These are phyloP conservation scores for Eudasyphora cyanicolor DNA, from an alignment of 2,888 invertebrate genomes.

Conservation along the genomic window DNA sequence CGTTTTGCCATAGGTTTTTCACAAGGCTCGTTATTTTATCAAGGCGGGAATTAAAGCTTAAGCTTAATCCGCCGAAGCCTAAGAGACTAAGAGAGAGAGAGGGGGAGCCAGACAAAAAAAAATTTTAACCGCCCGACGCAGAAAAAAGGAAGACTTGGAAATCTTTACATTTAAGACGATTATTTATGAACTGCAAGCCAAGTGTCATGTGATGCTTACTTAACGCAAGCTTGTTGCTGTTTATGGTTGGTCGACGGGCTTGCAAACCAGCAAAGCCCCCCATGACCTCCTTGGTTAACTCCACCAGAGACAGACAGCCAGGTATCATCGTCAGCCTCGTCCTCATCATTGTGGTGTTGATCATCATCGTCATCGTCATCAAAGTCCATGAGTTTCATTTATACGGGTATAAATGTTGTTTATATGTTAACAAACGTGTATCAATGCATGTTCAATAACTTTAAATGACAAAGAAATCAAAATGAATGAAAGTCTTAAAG, in stretches of 20 bases:
- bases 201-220: slow-evolving; percentile 68
- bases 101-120: background rate
- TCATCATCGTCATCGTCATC: slow-evolving; percentile 3
- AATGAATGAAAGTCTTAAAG: slow-evolving; percentile 67
- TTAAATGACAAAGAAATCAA: slow-evolving; percentile 66
- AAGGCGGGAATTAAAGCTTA: slow-evolving; percentile 62
- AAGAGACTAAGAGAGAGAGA: slow-evolving; percentile 4
- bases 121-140: background rate
- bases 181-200: slow-evolving; percentile 69
- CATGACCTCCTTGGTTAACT: background rate
- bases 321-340: background rate
- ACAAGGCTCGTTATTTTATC: background rate
- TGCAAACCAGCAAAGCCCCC: slow-evolving; percentile 19
- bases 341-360: slow-evolving; percentile 21
- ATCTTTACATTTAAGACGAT: slow-evolving; percentile 67
- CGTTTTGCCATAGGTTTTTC: background rate
- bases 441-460: slow-evolving; percentile 78
- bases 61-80: slow-evolving; percentile 57
- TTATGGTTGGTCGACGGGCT: no score
- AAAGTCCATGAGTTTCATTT: slow-evolving; percentile 47
- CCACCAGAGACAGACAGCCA: background rate
- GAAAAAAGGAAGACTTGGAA: slow-evolving; percentile 39
- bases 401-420: slow-evolving; percentile 66
- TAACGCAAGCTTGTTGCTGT: slow-evolving; percentile 65
- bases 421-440: slow-evolving; percentile 72